Evolutionary conservation across 2,797 vertebrate genomes (phyloP), one percentile per base, ranked within the genome.

Genomic region (Gymnothorax reevesii): DNA sequence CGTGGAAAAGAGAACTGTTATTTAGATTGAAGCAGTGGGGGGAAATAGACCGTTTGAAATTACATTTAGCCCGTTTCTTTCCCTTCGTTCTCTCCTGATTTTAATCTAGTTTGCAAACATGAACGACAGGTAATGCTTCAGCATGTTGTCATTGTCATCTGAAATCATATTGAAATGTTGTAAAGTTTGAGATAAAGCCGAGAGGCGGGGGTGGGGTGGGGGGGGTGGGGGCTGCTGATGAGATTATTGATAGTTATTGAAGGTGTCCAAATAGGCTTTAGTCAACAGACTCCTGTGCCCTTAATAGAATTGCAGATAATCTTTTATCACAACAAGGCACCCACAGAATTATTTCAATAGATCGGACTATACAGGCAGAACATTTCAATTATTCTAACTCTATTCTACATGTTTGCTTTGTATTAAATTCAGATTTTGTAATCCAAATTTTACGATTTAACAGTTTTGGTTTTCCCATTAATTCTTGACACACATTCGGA

Each of bases 381-480:
- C 97, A 98, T 98, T 98, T 99, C 96, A 98, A 97, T 98, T 98
- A 98, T 97, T 97, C 96, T 94, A 94, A 95, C 94, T 95, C 96
- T 97, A 97, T 97, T 97, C 97, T 98, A 97, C 97, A 97, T 97
- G 96, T 96, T 97, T 96, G 96, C 95, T 95, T 95, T 96, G 96
- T 95, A 96, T 97, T 97, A 97, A 96, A 97, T 95, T 96, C 96
- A 93, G 95, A 92, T 90, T 90, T 92, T 90, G 91, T 97, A 96
- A 98, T 97, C 97, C 97, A 96, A 96, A 97, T 97, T 97, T 97
- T 97, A 97, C 97, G 95, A 97, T 97, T 97, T 97, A 97, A 97
- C 97, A 96, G 96, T 97, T 94, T 94, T 95, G 96, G 95, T 97
- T 96, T 97, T 97, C 96, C 96, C 96, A 97, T 98, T 97, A 97